A percentile compares a stretch with the other conserved stretches of the same genome.
phyloP scores from a whole-genome alignment of 2,888 invertebrate genomes.

The Oscheius sp. region DNA sequence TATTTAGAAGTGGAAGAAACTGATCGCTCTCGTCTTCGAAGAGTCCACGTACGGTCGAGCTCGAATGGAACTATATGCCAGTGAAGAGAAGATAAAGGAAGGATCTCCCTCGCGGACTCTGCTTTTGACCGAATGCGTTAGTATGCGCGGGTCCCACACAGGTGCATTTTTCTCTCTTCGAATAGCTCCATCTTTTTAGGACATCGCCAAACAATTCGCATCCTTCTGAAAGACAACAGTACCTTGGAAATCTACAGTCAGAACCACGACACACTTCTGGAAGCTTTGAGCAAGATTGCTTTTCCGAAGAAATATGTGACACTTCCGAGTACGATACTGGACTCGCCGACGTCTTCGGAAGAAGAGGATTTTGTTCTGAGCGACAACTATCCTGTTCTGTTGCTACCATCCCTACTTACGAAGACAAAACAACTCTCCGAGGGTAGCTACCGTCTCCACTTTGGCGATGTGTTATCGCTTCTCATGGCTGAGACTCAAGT shows the following conservation, averaged over 20 bases:
- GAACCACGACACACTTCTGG: slow-evolving; percentile 16
- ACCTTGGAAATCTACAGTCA: slow-evolving; percentile 19
- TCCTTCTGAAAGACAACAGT: slow-evolving; percentile 26
- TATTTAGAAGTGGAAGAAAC: slow-evolving; percentile 32
- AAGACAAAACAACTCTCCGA: slow-evolving; percentile 40
- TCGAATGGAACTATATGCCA: slow-evolving; percentile 26
- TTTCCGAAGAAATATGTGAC: slow-evolving; percentile 47
- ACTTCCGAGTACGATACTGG: slow-evolving; percentile 49
- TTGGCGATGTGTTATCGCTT: slow-evolving; percentile 43
- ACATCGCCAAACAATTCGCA: slow-evolving; percentile 26
- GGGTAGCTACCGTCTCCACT: slow-evolving; percentile 42
- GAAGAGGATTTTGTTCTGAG: slow-evolving; percentile 53
- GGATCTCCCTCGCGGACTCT: slow-evolving; percentile 19
- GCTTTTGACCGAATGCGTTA: slow-evolving; percentile 29
- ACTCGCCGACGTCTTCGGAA: slow-evolving; percentile 45
- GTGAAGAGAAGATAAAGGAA: slow-evolving; percentile 23
- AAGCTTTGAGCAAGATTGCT: slow-evolving; percentile 29
- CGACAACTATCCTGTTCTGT: slow-evolving; percentile 30
- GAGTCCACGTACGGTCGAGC: slow-evolving; percentile 31
- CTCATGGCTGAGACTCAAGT: slow-evolving; percentile 35
- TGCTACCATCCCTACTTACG: slow-evolving; percentile 23
- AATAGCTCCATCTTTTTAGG: background rate
- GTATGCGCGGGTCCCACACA: slow-evolving; percentile 15
- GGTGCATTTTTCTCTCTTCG: background rate
- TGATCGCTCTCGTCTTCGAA: slow-evolving; percentile 17